Evolutionary conservation across 2,888 invertebrate species (phyloP).

Genomic region (Conomelus anceps): DNA sequence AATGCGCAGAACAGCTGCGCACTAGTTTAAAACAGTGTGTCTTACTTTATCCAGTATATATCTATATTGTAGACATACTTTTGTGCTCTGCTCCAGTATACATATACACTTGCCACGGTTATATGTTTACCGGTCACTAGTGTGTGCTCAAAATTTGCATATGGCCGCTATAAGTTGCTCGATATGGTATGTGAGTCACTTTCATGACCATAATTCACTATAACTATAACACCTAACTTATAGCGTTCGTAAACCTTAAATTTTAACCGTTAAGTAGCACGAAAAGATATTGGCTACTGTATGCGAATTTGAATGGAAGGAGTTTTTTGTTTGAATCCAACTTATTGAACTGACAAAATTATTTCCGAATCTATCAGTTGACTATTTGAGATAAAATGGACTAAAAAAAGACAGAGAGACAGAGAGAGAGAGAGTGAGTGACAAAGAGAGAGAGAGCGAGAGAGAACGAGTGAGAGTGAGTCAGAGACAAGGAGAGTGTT

Average conservation of each 20-base stretch:
- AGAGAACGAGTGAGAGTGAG: constrained; percentile 1
- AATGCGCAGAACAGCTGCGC: not conserved
- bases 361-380: not conserved
- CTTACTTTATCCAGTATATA: not conserved
- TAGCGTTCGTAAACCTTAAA: not conserved
- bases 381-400: too few species aligned
- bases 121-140: not conserved
- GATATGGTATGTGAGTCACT: not conserved
- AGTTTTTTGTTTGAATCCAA: not conserved
- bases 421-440: constrained; percentile 27
- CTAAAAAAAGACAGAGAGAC: constrained; percentile 29
- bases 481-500: constrained; percentile 24
- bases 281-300: not conserved
- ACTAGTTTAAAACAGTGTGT: not conserved
- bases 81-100: not conserved
- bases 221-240: not conserved
- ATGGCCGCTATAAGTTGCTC: not conserved
- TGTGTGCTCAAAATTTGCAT: not conserved
- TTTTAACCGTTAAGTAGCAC: not conserved
- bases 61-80: not conserved
- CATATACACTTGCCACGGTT: not conserved
- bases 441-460: constrained; percentile 15
- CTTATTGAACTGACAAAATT: not conserved
- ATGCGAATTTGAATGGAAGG: not conserved
- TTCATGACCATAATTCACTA: not conserved